Percentiles rank a stretch among this genome's conserved stretches.
phyloP scores from a whole-genome alignment of 2,113 vertebrate genomes.

The Leiothrix lutea region DNA sequence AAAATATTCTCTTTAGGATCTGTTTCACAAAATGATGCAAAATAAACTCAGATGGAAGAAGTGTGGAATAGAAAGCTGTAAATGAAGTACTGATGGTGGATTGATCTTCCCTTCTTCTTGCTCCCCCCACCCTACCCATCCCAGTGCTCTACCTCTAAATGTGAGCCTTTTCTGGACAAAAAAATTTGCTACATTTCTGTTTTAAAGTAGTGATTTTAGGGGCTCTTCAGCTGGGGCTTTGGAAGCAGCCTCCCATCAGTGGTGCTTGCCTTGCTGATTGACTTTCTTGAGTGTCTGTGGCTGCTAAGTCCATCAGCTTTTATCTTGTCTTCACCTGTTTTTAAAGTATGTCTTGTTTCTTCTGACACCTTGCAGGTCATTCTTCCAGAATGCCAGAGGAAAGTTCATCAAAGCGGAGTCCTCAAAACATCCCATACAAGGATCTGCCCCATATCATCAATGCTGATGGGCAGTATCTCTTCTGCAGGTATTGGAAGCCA shows the following conservation, averaged over 20 bases:
- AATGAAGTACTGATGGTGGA: slow-evolving; percentile 38
- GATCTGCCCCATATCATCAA: slow-evolving; percentile 89
- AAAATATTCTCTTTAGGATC: slow-evolving; percentile 68
- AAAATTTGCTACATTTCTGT: slow-evolving; percentile 9
- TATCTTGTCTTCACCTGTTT: background rate
- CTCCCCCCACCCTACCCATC: background rate
- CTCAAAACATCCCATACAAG: slow-evolving; percentile 83
- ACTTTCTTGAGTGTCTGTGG: background rate
- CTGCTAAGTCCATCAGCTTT: background rate
- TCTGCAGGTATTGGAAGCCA: slow-evolving; percentile 97
- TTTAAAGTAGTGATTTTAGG: background rate
- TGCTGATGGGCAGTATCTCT: slow-evolving; percentile 88
- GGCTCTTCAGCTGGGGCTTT: background rate
- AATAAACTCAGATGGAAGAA: slow-evolving; percentile 76
- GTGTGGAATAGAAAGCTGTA: background rate
- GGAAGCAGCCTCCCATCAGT: background rate
- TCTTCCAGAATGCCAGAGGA: slow-evolving; percentile 87
- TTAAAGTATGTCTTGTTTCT: slow-evolving; percentile 29
- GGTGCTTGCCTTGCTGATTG: background rate
- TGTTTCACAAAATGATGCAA: slow-evolving; percentile 65
- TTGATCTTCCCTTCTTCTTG: background rate
- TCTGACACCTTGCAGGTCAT: slow-evolving; percentile 50
- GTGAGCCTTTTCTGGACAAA: slow-evolving; percentile 24
- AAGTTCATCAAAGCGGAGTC: slow-evolving; percentile 79
- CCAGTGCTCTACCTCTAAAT: background rate